A percentile compares a stretch with the other conserved stretches of the same genome.
Conservation (phyloP, 2,113 vertebrate genomes). For the Sylvilagus bachmani region DNA sequence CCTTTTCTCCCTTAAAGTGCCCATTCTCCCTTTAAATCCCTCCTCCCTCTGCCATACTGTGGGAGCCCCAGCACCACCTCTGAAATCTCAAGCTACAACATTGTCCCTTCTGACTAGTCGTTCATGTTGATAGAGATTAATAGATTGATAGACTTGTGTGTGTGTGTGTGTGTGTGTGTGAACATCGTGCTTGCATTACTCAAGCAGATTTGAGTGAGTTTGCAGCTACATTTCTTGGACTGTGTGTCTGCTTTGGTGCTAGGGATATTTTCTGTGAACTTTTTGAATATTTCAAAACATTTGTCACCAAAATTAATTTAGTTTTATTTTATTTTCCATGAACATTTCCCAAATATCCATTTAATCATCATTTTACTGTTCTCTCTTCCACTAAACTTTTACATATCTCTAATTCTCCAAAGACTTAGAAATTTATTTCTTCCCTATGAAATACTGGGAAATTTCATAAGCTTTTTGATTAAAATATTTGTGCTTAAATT, state of each 20-base stretch:
- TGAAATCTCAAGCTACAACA: not conserved
- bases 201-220: not conserved
- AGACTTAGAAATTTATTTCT: slow-evolving; percentile 57
- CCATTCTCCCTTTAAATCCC: not conserved
- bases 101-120: not conserved
- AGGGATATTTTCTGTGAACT: too few relatives aligned
- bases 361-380: slow-evolving; percentile 8
- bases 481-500: slow-evolving; percentile 55
- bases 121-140: not conserved
- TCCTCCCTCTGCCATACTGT: not conserved
- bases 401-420: slow-evolving; percentile 4
- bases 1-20: not conserved
- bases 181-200: not conserved
- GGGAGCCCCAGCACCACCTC: not conserved
- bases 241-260: not conserved
- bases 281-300: too few relatives aligned
- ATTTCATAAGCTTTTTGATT: slow-evolving; percentile 20
- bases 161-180: not conserved
- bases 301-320: too few relatives aligned
- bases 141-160: not conserved
- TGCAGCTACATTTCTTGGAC: not conserved
- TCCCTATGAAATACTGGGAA: slow-evolving; percentile 31
- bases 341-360: too few relatives aligned
- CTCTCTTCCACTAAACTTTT: not conserved
- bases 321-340: too few relatives aligned